These are phyloP conservation scores for Stenichneumon culpator DNA, from an alignment of 2,888 invertebrate genomes.

Conservation along the genomic window DNA sequence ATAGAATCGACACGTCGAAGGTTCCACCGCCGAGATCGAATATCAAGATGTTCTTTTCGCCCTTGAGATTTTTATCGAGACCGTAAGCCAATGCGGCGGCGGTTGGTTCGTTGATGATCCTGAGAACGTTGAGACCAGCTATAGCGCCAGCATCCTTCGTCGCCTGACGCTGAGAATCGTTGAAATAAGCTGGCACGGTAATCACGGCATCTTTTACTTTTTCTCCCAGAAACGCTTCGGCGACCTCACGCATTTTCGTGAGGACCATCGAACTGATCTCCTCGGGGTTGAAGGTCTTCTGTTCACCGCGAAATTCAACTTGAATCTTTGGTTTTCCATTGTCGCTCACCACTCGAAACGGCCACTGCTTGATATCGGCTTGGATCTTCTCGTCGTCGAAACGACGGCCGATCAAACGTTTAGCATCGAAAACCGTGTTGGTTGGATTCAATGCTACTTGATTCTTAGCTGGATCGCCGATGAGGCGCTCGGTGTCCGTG, in stretches of 20 bases:
- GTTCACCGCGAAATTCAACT: constrained; percentile 95
- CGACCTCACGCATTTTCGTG: constrained; percentile 97
- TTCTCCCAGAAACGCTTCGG: constrained; percentile 95
- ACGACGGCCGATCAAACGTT: constrained; percentile 89
- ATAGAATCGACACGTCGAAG: constrained; percentile 94
- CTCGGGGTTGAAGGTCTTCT: constrained; percentile 95
- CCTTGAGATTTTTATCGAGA: constrained; percentile 92
- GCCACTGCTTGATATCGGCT: constrained; percentile 94
- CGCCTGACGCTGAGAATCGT: constrained; percentile 96
- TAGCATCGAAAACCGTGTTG: constrained; percentile 92
- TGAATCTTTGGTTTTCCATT: constrained; percentile 93
- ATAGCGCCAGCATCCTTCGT: constrained; percentile 97
- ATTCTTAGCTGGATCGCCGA: constrained; percentile 95
- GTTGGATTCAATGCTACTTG: constrained; percentile 95
- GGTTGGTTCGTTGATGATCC: constrained; percentile 97
- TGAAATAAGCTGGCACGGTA: constrained; percentile 96
- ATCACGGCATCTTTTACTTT: constrained; percentile 94
- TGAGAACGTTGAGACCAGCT: constrained; percentile 95
- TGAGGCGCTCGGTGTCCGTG: constrained; percentile 93
- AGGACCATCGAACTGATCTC: constrained; percentile 97
- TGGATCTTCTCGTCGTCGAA: constrained; percentile 92
- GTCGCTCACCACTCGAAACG: constrained; percentile 91
- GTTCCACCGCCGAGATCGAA: constrained; percentile 94
- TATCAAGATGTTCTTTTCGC: constrained; percentile 93
- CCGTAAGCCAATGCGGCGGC: constrained; percentile 97